Conservation (phyloP, 2,888 invertebrate genomes). For the Homarus gammarus region DNA sequence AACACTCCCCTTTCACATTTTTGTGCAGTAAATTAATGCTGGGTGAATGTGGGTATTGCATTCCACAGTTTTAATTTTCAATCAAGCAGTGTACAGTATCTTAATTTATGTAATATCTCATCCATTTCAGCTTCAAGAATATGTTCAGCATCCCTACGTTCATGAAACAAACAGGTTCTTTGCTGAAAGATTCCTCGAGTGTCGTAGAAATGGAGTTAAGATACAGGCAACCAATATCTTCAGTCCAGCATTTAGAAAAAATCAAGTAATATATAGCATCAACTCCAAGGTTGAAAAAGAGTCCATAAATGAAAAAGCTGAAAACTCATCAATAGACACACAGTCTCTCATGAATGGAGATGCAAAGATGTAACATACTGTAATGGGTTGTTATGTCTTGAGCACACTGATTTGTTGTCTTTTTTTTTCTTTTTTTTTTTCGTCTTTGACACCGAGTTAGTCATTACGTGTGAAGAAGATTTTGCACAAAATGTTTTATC, state of each 20-base stretch:
- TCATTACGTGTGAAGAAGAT: no score
- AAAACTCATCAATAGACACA: background rate
- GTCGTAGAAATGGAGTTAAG: conserved; percentile 33
- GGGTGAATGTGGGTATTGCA: no score
- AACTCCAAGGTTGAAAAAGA: background rate
- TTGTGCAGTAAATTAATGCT: no score
- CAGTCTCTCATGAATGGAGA: background rate
- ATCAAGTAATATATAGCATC: conserved; percentile 51
- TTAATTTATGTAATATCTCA: background rate
- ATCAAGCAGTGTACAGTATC: background rate
- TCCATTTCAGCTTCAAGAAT: conserved; percentile 68
- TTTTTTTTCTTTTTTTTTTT: background rate
- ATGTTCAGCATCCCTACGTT: conserved; percentile 65
- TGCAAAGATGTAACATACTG: conserved; percentile 9
- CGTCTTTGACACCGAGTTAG: background rate
- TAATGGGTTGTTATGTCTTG: background rate
- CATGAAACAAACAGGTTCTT: conserved; percentile 72
- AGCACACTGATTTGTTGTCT: background rate
- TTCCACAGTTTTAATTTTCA: no score
- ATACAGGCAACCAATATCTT: conserved; percentile 36
- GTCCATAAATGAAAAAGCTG: background rate
- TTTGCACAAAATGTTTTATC: no score
- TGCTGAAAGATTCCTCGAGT: conserved; percentile 69
- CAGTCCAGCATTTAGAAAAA: conserved; percentile 39
- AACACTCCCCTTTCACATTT: no score